Percentiles rank a stretch among this genome's conserved stretches.
These are phyloP conservation scores for Melozone crissalis DNA, from an alignment of 2,113 vertebrate genomes.

Conservation along the genomic window DNA sequence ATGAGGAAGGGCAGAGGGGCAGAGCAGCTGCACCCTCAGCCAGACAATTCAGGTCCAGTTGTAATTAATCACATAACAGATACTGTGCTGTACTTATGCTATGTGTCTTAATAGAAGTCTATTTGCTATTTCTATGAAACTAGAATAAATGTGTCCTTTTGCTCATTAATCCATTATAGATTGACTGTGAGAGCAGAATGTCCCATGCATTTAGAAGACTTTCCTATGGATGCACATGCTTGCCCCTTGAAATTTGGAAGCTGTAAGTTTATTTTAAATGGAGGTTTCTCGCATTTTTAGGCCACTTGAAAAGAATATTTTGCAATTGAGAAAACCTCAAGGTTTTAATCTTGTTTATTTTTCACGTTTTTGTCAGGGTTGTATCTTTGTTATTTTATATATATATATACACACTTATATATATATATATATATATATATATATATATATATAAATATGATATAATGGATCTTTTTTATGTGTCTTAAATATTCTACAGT, in stretches of 20 bases:
- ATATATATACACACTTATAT: no score
- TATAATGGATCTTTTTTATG: background rate
- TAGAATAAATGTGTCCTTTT: conserved; percentile 53
- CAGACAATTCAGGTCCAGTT: background rate
- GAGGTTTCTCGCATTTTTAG: conserved; percentile 15
- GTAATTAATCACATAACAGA: background rate
- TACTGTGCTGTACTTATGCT: background rate
- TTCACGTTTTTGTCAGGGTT: background rate
- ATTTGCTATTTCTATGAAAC: conserved; percentile 41
- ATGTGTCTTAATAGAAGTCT: background rate
- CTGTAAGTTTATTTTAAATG: conserved; percentile 85
- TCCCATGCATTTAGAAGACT: conserved; percentile 98
- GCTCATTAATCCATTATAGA: conserved; percentile 76
- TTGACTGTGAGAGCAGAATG: conserved; percentile 97
- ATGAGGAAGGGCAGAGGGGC: background rate
- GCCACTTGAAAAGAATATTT: background rate
- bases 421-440: no score
- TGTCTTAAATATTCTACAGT: background rate
- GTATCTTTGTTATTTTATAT: background rate
- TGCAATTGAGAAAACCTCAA: conserved; percentile 7
- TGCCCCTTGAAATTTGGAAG: conserved; percentile 98
- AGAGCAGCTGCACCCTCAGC: background rate
- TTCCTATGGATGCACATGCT: conserved; percentile 97
- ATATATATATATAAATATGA: background rate
- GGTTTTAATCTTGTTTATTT: background rate